A percentile compares a stretch with the other conserved stretches of the same genome.
Conservation (phyloP, 2,113 vertebrate genomes). For the Hypomesus transpacificus region DNA sequence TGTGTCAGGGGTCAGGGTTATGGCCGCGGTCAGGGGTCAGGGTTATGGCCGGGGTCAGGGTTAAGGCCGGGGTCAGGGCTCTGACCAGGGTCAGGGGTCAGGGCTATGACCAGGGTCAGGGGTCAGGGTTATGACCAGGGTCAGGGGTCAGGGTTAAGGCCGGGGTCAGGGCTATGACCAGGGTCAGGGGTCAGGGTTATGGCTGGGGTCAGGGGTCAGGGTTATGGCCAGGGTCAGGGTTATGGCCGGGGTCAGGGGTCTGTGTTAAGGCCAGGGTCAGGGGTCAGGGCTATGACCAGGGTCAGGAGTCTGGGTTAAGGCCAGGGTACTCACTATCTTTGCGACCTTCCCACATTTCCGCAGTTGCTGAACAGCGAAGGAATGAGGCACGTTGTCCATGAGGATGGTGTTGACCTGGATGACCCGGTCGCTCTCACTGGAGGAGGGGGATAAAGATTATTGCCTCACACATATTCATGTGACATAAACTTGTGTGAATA, state of each 20-base stretch:
- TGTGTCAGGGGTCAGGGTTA: too few species aligned
- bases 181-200: too few species aligned
- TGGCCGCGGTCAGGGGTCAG: not conserved
- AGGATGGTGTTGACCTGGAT: slow-evolving; percentile 85
- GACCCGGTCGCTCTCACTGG: slow-evolving; percentile 90
- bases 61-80: not conserved
- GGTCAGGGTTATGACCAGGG: too few species aligned
- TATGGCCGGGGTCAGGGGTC: not conserved
- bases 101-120: too few species aligned
- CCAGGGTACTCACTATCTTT: slow-evolving; percentile 83
- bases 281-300: not conserved
- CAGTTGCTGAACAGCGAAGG: slow-evolving; percentile 91
- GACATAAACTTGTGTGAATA: too few species aligned
- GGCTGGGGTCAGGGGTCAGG: not conserved
- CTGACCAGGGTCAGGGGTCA: not conserved
- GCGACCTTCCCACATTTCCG: slow-evolving; percentile 93
- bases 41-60: too few species aligned
- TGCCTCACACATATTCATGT: too few species aligned
- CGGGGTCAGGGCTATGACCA: not conserved
- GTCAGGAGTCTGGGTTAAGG: not conserved
- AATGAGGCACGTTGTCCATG: slow-evolving; percentile 92
- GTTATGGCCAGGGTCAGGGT: too few species aligned
- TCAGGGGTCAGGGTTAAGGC: too few species aligned
- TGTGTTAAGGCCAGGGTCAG: not conserved
- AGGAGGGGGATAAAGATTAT: not conserved